phyloP scores from a whole-genome alignment of 1,140 invertebrate genomes.

The Listronotus oregonensis region DNA sequence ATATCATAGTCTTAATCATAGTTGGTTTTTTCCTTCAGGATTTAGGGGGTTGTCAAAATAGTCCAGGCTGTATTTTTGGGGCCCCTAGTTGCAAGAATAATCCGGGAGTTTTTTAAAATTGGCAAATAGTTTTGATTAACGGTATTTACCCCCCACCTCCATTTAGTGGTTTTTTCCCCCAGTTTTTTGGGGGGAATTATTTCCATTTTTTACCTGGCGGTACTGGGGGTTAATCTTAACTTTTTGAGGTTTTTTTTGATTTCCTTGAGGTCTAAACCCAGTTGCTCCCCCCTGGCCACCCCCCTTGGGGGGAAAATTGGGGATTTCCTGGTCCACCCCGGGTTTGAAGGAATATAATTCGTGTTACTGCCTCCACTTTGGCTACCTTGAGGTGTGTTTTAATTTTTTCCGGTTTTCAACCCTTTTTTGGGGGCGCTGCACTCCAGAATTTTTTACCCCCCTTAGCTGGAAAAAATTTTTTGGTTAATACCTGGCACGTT shows the following conservation, averaged over 20 bases:
- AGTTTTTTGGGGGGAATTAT: neutral
- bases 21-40: neutral
- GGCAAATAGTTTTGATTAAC: constrained; percentile 7
- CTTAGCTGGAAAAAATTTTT: constrained; percentile 8
- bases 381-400: neutral
- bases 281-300: neutral
- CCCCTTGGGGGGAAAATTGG: too few relatives aligned
- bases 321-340: too few relatives aligned
- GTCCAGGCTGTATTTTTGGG: neutral
- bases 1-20: constrained; percentile 20
- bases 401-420: neutral
- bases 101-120: constrained; percentile 3
- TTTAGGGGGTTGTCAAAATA: neutral
- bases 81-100: neutral
- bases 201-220: neutral
- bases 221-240: neutral
- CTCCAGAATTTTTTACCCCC: neutral
- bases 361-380: too few relatives aligned
- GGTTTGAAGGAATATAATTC: too few relatives aligned
- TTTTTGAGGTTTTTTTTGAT: neutral
- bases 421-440: too few relatives aligned
- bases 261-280: neutral
- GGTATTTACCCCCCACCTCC: neutral
- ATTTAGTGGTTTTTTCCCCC: neutral
- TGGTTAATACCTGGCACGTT: constrained; percentile 1